Conservation (phyloP, 2,888 invertebrate species). For the Deladenus siricidicola region DNA sequence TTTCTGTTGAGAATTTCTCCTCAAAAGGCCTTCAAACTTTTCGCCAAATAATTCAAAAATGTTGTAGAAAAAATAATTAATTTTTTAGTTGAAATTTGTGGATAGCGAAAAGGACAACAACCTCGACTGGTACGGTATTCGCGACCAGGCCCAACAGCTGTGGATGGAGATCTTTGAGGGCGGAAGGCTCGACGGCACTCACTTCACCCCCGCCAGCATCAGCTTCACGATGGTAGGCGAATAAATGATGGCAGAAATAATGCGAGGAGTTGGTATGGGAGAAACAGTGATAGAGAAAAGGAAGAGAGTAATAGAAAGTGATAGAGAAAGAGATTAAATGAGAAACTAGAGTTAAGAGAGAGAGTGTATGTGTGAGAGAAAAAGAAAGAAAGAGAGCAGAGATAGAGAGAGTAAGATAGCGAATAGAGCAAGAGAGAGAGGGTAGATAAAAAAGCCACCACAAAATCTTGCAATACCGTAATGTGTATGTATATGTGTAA, state of each 20-base stretch:
- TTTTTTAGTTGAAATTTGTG: constrained; percentile 19
- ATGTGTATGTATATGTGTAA: no score
- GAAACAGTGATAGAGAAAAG: no score
- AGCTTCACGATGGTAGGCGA: no score
- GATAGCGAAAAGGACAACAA: constrained; percentile 6
- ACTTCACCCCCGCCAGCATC: no score
- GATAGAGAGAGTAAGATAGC: no score
- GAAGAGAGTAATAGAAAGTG: no score
- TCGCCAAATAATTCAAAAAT: background rate
- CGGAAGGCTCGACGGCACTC: no score
- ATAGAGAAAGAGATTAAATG: background rate
- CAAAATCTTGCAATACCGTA: background rate
- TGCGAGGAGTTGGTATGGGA: no score
- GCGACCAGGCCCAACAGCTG: constrained; percentile 16
- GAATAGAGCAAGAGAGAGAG: background rate
- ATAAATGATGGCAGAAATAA: no score
- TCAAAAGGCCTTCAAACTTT: background rate
- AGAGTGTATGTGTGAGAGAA: no score
- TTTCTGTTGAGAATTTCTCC: background rate
- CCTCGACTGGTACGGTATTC: constrained; percentile 23
- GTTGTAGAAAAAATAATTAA: background rate
- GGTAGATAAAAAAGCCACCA: no score
- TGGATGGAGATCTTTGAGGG: constrained; percentile 10
- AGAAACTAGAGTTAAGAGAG: background rate
- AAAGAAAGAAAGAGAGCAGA: no score